Percentiles rank a stretch among this genome's conserved stretches.
phyloP scores from a whole-genome alignment of 2,797 vertebrate species.

The Glossophaga mutica region DNA sequence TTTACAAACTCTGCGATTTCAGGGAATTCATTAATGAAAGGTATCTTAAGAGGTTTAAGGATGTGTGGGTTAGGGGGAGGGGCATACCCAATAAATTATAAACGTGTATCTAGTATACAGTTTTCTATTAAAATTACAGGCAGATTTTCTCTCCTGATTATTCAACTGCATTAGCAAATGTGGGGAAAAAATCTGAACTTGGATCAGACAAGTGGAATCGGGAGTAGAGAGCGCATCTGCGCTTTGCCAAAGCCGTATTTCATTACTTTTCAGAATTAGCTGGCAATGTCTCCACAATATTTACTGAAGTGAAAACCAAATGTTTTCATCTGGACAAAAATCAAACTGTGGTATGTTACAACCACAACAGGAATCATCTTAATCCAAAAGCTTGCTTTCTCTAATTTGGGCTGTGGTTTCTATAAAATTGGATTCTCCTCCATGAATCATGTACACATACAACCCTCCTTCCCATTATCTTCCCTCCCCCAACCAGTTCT shows the following conservation, averaged over 20 bases:
- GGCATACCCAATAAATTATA: conserved; percentile 10
- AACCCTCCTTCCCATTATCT: conserved; percentile 45
- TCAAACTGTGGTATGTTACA: conserved; percentile 82
- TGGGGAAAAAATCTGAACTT: conserved; percentile 73
- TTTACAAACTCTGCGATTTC: not conserved
- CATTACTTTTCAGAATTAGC: conserved; percentile 84
- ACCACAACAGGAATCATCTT: conserved; percentile 82
- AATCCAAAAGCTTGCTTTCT: conserved; percentile 80
- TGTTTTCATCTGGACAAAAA: conserved; percentile 85
- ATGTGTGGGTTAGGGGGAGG: not conserved
- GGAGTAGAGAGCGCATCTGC: conserved; percentile 73
- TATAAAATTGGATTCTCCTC: conserved; percentile 78
- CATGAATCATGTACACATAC: conserved; percentile 75
- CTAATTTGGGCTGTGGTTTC: conserved; percentile 80
- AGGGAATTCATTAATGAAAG: not conserved
- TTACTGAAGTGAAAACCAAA: conserved; percentile 85
- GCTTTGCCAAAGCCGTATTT: conserved; percentile 83
- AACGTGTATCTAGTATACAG: not conserved
- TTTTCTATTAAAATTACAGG: conserved; percentile 63
- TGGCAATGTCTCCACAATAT: conserved; percentile 82
- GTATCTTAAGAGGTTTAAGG: not conserved
- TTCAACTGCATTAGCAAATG: conserved; percentile 70
- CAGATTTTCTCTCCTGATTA: conserved; percentile 75
- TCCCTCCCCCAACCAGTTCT: not conserved
- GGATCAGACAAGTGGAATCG: conserved; percentile 77